Conservation (phyloP, 2,888 invertebrate genomes). For the Cheilosia soror region DNA sequence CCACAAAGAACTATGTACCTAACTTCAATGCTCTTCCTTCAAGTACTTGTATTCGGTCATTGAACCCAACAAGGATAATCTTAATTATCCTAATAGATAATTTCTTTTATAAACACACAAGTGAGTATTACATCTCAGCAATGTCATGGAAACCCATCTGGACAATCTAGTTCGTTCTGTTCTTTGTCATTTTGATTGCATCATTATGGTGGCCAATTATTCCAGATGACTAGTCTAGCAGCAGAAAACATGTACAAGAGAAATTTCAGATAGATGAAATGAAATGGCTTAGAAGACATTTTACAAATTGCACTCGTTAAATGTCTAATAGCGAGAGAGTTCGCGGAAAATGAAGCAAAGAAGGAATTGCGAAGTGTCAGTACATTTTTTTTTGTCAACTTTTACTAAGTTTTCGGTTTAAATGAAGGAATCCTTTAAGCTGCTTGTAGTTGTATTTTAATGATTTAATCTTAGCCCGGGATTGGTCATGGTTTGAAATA, state of each 20-base stretch:
- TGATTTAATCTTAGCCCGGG: too few relatives aligned
- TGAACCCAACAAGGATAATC: slow-evolving; percentile 24
- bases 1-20: too few relatives aligned
- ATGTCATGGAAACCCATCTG: slow-evolving; percentile 10
- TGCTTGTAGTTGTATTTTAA: not conserved
- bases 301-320: slow-evolving; percentile 28
- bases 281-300: slow-evolving; percentile 31
- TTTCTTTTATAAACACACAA: slow-evolving; percentile 15
- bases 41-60: slow-evolving; percentile 9
- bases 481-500: too few relatives aligned
- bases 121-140: not conserved
- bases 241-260: not conserved
- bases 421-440: not conserved
- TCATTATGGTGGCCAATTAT: slow-evolving; percentile 48
- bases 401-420: not conserved
- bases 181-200: slow-evolving; percentile 44
- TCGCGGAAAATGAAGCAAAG: not conserved
- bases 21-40: not conserved
- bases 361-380: not conserved
- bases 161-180: slow-evolving; percentile 17
- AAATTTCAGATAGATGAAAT: not conserved
- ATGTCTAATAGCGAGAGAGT: slow-evolving; percentile 12
- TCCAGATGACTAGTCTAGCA: slow-evolving; percentile 15
- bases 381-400: not conserved
- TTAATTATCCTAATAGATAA: slow-evolving; percentile 1